phyloP scores from a whole-genome alignment of 2,113 vertebrate species.

The Clupea harengus region DNA sequence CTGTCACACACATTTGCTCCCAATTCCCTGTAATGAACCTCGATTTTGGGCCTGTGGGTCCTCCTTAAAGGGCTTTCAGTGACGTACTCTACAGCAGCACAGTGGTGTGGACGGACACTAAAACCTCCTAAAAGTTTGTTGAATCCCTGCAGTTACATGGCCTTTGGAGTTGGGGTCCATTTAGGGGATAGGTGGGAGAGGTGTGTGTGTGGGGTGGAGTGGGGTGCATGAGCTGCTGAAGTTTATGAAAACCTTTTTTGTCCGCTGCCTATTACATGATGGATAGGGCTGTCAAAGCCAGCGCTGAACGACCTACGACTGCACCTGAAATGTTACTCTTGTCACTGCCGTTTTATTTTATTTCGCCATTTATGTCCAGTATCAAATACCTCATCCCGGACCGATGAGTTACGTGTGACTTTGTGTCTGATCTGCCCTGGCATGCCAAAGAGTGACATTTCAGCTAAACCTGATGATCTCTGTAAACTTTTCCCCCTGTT shows the following conservation, averaged over 20 bases:
- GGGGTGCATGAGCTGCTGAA: not conserved
- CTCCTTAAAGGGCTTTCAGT: not conserved
- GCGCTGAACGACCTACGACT: conserved; percentile 4
- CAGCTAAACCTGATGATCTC: not conserved
- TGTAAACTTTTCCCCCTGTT: not conserved
- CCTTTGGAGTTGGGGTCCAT: not conserved
- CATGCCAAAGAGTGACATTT: not conserved
- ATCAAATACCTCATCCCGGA: not conserved
- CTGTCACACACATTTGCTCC: no score
- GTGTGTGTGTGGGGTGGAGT: not conserved
- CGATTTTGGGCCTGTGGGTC: not conserved
- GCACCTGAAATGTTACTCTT: not conserved
- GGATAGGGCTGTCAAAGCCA: conserved; percentile 11
- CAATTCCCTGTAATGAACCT: not conserved
- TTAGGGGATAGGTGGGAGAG: not conserved
- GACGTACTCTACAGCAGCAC: not conserved
- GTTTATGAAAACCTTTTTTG: not conserved
- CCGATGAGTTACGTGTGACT: not conserved
- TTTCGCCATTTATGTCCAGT: not conserved
- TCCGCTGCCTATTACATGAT: not conserved
- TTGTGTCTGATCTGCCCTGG: not conserved
- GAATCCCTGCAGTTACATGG: not conserved
- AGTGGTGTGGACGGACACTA: not conserved
- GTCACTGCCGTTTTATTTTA: not conserved
- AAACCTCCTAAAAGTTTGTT: not conserved